Evolutionary conservation across 2,888 invertebrate species (phyloP), one percentile per base, ranked within the genome.

Genomic region (Dyspetes luteomarginatus): DNA sequence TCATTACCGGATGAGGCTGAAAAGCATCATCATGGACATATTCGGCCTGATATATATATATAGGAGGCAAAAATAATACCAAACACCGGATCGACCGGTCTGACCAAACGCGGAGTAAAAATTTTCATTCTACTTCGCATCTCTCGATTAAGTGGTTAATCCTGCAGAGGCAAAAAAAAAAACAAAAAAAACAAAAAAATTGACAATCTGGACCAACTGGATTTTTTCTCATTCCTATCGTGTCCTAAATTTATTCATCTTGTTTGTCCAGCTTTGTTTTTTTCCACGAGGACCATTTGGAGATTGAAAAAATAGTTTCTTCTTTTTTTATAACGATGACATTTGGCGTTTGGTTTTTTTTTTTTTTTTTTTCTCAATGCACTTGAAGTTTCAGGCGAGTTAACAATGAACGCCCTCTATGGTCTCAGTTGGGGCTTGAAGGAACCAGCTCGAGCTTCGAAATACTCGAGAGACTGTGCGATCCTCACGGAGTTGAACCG

Each of bases 11-110:
- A 87, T 87, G n/a, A n/a, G n/a, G 84, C 86, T 88, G 86, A 85
- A 77, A 72, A 64, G 73, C 45, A 30, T 41, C n/a, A n/a, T n/a
- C n/a, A n/a, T n/a, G n/a, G n/a, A n/a, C n/a, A n/a, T n/a, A n/a
- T n/a, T n/a, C n/a, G n/a, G n/a, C n/a, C n/a, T n/a, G n/a, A n/a
- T n/a, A n/a, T n/a, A n/a, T n/a, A n/a, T n/a, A n/a, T n/a, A n/a
- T n/a, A n/a, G n/a, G n/a, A n/a, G n/a, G n/a, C 85, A 86, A 86
- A 88, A 90, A 90, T 85, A 90, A 83, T 83, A 84, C 81, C 82
- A 72, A 78, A 64, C 50, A 77, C 82, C 76, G 56, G 81, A 82
- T 78, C 69, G 43, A 81, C 83, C 78, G 78, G 82, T 82, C 55
- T 64, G 45, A 60, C 52, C 62, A 28, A n/a, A 36, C 19, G 17